phyloP scores from a whole-genome alignment of 2,888 invertebrate genomes.

The Miltochrista miniata region DNA sequence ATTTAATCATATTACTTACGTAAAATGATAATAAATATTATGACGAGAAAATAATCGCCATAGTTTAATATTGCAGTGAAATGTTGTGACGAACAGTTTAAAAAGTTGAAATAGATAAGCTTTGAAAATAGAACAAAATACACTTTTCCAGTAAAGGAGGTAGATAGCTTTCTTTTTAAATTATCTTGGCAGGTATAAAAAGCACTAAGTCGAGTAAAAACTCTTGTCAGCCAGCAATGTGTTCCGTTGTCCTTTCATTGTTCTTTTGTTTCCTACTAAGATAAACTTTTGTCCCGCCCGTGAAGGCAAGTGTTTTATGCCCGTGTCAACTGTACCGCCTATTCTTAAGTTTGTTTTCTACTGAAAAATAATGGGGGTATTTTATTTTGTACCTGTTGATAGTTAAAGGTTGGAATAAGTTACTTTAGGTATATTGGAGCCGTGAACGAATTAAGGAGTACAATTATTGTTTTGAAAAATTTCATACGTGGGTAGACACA shows the following conservation, averaged over 20 bases:
- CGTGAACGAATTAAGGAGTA: not conserved
- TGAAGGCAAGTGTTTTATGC: conserved; percentile 50
- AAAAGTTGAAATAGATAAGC: too few species aligned
- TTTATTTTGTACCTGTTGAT: conserved; percentile 29
- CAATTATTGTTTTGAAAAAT: too few species aligned
- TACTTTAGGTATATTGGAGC: not conserved
- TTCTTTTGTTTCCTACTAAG: conserved; percentile 42
- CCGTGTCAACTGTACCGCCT: conserved; percentile 53
- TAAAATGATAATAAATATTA: too few species aligned
- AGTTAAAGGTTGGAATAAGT: not conserved
- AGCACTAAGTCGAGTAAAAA: conserved; percentile 32
- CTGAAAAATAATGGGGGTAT: conserved; percentile 23
- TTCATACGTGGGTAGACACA: too few species aligned
- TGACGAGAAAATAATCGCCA: too few species aligned
- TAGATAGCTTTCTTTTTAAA: conserved; percentile 10
- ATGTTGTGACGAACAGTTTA: too few species aligned
- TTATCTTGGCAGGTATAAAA: conserved; percentile 20
- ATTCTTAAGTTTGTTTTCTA: conserved; percentile 33
- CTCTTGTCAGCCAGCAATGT: conserved; percentile 30
- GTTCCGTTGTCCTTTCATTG: conserved; percentile 38
- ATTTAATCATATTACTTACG: too few species aligned
- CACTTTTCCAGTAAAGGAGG: not conserved
- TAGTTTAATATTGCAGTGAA: too few species aligned
- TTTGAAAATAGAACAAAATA: not conserved
- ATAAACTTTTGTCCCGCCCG: conserved; percentile 42